Evolutionary conservation across 1,140 invertebrate species (phyloP).

Genomic region (Armadillidium nasatum): DNA sequence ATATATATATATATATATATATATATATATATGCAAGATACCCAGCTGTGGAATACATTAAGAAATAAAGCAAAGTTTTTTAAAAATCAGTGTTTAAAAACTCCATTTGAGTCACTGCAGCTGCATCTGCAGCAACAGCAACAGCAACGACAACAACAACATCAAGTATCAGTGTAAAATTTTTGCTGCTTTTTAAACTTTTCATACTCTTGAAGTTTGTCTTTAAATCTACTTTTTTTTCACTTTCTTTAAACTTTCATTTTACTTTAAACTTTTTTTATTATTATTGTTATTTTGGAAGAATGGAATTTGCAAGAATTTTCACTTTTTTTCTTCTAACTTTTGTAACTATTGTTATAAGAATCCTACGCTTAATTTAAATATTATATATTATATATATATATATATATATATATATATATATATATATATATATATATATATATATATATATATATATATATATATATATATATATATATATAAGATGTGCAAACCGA

Average conservation of each 20-base stretch:
- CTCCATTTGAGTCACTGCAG: no score
- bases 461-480: constrained; percentile 18
- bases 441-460: constrained; percentile 18
- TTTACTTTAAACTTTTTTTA: not conserved
- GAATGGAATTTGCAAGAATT: no score
- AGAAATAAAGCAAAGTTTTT: not conserved
- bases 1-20: constrained; percentile 11
- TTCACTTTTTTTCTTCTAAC: no score
- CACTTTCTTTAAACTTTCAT: not conserved
- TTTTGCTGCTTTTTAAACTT: not conserved
- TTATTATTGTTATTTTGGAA: no score
- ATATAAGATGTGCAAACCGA: no score
- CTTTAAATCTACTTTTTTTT: not conserved
- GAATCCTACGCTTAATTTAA: no score
- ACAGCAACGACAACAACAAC: not conserved
- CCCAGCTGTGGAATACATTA: not conserved
- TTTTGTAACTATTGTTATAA: no score
- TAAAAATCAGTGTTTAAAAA: not conserved
- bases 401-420: not conserved
- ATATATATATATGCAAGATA: not conserved
- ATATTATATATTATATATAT: not conserved
- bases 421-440: constrained; percentile 14
- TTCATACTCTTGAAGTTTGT: not conserved
- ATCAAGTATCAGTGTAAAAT: not conserved
- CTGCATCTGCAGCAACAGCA: not conserved